These are phyloP conservation scores for Tortricodes alternella DNA, from an alignment of 2,888 invertebrate genomes.

Conservation along the genomic window DNA sequence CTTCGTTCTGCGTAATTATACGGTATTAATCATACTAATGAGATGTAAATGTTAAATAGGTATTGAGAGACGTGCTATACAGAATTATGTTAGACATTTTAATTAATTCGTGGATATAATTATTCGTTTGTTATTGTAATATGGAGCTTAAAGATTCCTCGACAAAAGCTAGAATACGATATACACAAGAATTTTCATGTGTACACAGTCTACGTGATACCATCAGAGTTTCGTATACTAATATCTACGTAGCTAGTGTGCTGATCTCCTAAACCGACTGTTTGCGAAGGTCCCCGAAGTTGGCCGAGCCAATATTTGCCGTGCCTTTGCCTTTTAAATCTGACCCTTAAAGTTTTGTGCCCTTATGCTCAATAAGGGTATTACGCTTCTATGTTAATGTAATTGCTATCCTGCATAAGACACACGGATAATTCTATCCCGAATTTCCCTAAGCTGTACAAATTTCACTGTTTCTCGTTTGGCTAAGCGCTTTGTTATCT, in stretches of 20 bases:
- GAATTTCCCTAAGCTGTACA: no score
- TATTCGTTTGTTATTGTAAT: no score
- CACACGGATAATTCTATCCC: neutral
- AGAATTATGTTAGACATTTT: no score
- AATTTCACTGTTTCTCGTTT: no score
- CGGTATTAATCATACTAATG: no score
- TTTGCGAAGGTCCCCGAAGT: slow-evolving; percentile 52
- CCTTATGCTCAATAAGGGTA: neutral
- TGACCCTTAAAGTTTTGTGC: slow-evolving; percentile 43
- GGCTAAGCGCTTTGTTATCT: no score
- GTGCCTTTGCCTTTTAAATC: slow-evolving; percentile 58
- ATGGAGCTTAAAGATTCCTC: no score
- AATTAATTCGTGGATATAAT: no score
- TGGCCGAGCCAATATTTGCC: slow-evolving; percentile 65
- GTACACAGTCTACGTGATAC: neutral
- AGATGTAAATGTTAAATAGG: no score
- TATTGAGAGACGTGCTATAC: no score
- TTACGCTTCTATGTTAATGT: slow-evolving; percentile 9
- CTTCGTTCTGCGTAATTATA: no score
- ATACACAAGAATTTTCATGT: neutral
- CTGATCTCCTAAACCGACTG: slow-evolving; percentile 42
- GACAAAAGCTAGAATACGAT: no score
- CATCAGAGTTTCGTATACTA: neutral
- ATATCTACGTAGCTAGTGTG: slow-evolving; percentile 11
- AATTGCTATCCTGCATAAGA: neutral